These are phyloP conservation scores for Microctenopoma stevenorrisi DNA, from an alignment of 2,797 vertebrate genomes.

Conservation along the genomic window DNA sequence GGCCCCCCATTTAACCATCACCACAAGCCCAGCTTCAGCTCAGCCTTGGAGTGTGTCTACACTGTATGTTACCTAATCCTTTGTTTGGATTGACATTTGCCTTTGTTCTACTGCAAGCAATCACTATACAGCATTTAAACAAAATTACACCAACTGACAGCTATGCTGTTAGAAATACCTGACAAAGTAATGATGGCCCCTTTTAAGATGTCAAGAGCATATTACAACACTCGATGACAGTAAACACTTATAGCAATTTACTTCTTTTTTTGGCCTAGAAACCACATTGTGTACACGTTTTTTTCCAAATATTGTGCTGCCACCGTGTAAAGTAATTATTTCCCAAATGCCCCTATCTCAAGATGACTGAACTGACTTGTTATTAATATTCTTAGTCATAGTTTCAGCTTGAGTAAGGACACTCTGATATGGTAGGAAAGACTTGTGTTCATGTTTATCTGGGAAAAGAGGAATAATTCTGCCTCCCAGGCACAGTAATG, in stretches of 20 bases:
- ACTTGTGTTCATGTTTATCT: constrained; percentile 46
- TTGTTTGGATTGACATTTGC: constrained; percentile 13
- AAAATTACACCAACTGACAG: constrained; percentile 12
- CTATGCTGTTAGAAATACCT: constrained; percentile 6
- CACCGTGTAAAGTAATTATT: constrained; percentile 21
- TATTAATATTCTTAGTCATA: constrained; percentile 3
- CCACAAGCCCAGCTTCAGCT: background rate
- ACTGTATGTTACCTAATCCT: constrained; percentile 36
- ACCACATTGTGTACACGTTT: constrained; percentile 4
- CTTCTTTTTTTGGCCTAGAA: constrained; percentile 4
- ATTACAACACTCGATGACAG: constrained; percentile 41
- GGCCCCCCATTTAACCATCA: background rate
- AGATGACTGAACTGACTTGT: constrained; percentile 16
- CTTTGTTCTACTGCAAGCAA: constrained; percentile 15
- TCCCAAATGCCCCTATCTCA: constrained; percentile 14
- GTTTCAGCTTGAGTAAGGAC: constrained; percentile 26
- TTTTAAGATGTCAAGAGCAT: constrained; percentile 46
- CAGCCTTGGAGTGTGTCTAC: constrained; percentile 22
- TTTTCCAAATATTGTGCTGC: constrained; percentile 25
- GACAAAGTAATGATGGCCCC: constrained; percentile 14
- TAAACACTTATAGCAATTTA: constrained; percentile 32
- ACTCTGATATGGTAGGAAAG: constrained; percentile 20
- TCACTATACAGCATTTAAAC: constrained; percentile 1
- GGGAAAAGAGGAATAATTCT: constrained; percentile 53
- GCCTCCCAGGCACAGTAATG: constrained; percentile 38